phyloP scores from a whole-genome alignment of 2,797 vertebrate species.

The Holocentrus rufus region DNA sequence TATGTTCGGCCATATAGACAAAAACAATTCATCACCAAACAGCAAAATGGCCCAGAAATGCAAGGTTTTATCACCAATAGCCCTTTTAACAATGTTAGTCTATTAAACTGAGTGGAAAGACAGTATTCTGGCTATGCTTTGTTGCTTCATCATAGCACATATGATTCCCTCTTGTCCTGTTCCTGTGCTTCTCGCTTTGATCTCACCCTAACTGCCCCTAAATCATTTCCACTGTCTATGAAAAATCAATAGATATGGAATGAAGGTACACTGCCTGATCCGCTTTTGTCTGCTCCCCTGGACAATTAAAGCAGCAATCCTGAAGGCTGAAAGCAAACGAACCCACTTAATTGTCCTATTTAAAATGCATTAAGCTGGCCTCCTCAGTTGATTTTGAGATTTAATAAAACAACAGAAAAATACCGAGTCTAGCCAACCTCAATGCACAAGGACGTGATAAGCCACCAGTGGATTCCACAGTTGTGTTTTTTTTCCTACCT shows the following conservation, averaged over 20 bases:
- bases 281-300: constrained; percentile 30
- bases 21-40: too few relatives aligned
- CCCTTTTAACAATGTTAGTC: neutral
- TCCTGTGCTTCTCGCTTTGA: constrained; percentile 41
- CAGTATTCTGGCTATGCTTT: constrained; percentile 40
- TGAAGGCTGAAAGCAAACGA: constrained; percentile 21
- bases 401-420: neutral
- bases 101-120: constrained; percentile 23
- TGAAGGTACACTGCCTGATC: constrained; percentile 34
- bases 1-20: too few relatives aligned
- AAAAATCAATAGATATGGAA: constrained; percentile 62
- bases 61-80: neutral
- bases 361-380: neutral
- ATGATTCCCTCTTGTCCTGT: constrained; percentile 36
- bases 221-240: constrained; percentile 55
- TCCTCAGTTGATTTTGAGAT: constrained; percentile 15
- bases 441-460: neutral
- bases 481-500: neutral
- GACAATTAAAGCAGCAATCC: constrained; percentile 6
- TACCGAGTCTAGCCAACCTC: neutral
- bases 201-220: constrained; percentile 42
- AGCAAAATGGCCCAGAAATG: neutral
- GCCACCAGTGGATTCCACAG: neutral
- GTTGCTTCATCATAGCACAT: constrained; percentile 28
- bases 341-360: constrained; percentile 31